Evolutionary conservation across 1,140 invertebrate genomes (phyloP).

Genomic region (Pachypeltis micranthus): DNA sequence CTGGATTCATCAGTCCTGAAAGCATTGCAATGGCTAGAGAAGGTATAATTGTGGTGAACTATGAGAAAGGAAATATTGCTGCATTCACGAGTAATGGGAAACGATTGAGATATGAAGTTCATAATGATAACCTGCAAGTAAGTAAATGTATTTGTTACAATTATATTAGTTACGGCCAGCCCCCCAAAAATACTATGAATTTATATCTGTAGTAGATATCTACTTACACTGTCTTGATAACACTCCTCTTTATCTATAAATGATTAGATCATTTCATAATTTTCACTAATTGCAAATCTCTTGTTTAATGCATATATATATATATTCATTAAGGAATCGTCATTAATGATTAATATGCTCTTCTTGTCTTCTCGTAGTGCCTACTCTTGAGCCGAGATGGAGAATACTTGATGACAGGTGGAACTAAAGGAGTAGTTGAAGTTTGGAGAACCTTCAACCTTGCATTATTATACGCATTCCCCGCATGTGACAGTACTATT

Average conservation of each 20-base stretch:
- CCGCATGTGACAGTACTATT: conserved; percentile 87
- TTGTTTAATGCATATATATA: background rate
- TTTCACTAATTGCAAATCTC: no score
- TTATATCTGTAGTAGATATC: no score
- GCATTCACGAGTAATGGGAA: conserved; percentile 89
- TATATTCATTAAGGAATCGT: no score
- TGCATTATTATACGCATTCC: conserved; percentile 91
- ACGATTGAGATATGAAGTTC: conserved; percentile 70
- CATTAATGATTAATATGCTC: no score
- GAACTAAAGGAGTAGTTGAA: conserved; percentile 92
- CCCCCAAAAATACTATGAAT: background rate
- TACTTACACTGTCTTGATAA: no score
- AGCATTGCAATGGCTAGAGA: conserved; percentile 88
- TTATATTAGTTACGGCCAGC: background rate
- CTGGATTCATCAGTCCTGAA: conserved; percentile 70
- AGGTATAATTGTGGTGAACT: conserved; percentile 90
- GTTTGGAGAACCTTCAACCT: conserved; percentile 97
- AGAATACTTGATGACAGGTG: conserved; percentile 93
- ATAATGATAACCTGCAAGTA: conserved; percentile 92
- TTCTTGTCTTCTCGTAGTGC: no score
- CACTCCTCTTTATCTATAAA: no score
- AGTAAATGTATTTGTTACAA: conserved; percentile 24
- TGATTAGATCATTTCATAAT: conserved; percentile 19
- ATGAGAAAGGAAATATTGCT: conserved; percentile 80
- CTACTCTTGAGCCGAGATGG: conserved; percentile 91